These are phyloP conservation scores for Conops quadrifasciatus DNA, from an alignment of 2,888 invertebrate genomes.

Conservation along the genomic window DNA sequence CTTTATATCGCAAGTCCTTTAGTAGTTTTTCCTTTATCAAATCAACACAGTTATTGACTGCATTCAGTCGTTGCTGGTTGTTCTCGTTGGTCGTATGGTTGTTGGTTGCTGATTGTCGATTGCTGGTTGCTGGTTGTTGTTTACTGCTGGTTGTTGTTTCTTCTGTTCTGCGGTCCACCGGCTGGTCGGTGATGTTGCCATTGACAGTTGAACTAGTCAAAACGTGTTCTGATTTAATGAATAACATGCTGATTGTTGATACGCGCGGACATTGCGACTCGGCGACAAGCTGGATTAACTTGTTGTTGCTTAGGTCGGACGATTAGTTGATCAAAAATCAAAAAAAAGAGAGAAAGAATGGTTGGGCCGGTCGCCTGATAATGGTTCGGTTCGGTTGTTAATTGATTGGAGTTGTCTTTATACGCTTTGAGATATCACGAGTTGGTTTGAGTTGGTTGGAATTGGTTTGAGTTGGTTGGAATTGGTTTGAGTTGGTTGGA, in stretches of 20 bases:
- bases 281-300: not conserved
- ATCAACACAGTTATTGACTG: conserved; percentile 21
- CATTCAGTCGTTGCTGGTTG: too few relatives aligned
- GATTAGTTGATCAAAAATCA: not conserved
- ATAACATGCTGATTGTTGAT: conserved; percentile 47
- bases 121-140: conserved; percentile 21
- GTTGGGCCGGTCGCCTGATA: too few relatives aligned
- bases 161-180: conserved; percentile 3
- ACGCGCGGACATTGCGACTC: conserved; percentile 25
- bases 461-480: too few relatives aligned
- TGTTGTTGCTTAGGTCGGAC: not conserved
- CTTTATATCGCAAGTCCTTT: conserved; percentile 6
- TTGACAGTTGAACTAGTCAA: conserved; percentile 48
- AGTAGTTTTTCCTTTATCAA: conserved; percentile 23
- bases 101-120: too few relatives aligned
- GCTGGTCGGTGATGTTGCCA: conserved; percentile 14
- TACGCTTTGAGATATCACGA: too few relatives aligned
- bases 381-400: not conserved
- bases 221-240: conserved; percentile 55
- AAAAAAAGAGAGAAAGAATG: not conserved
- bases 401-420: too few relatives aligned
- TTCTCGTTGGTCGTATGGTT: too few relatives aligned
- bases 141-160: conserved; percentile 21
- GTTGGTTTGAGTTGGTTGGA: too few relatives aligned
- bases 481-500: too few relatives aligned